Evolutionary conservation across 2,113 vertebrate species (phyloP), one percentile per base, ranked within the genome.

Genomic region (Nesoenas mayeri): DNA sequence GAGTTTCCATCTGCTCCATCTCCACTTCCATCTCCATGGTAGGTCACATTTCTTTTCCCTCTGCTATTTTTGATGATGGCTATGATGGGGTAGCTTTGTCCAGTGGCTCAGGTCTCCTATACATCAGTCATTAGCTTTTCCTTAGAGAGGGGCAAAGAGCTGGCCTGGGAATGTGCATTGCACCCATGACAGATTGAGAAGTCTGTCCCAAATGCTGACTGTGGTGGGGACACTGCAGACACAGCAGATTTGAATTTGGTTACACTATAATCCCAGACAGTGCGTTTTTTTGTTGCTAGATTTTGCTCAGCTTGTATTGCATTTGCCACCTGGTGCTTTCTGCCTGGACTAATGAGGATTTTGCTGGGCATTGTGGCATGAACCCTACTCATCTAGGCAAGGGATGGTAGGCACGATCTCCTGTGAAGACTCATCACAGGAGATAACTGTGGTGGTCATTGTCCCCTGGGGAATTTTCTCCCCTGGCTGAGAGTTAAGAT

Each of bases 231-330:
- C 78, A 15, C 42, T 91, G 93, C 92, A 91, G 87, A 91, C 66
- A 22, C 78, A 95, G 90, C 93, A 95, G 89, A 77, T 94, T 92
- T 81, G 87, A 93, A 79, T 95, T 96, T 96, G 93, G 95, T 93
- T 94, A 48, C 85, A 71, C 48, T 50, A 82, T 56, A 79, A 91
- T 65, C 92, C 92, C 1, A 7, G 65, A 38, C 17, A 47, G 66
- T 38, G 78, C 26, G 19, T 85, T 88, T 88, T 75, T 90, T 67
- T 69, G 29, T 60, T 32, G 38, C 73, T 91, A 58, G 61, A 54
- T 95, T 87, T 71, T 75, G 73, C 78, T 93, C 91, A 81, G 87
- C 81, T 66, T 18, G 6, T 79, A 51, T 67, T 81, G 38, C 77
- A 67, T 79, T 95, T 91, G 56, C 91, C 93, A 95, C 79, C 93